These are phyloP conservation scores for Corythoichthys haematopterus DNA, from an alignment of 2,113 vertebrate genomes.

Conservation along the genomic window DNA sequence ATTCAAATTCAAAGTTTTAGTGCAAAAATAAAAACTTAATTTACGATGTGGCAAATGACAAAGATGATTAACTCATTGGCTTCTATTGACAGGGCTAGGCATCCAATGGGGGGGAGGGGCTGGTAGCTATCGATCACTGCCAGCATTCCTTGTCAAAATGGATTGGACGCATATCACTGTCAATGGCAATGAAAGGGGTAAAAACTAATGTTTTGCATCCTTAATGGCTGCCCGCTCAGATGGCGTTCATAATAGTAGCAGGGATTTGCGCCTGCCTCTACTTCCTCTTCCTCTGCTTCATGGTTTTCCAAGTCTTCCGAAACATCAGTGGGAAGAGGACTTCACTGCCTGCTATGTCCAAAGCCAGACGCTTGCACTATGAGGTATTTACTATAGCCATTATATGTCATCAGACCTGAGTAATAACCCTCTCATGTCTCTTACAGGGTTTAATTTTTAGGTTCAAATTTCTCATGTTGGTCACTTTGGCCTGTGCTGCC, in stretches of 20 bases:
- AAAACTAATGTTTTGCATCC: slow-evolving; percentile 17
- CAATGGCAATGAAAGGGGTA: no score
- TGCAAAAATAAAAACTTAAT: no score
- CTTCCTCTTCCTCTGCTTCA: slow-evolving; percentile 96
- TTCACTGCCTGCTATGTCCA: slow-evolving; percentile 91
- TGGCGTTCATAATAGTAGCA: slow-evolving; percentile 96
- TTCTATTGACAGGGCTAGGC: no score
- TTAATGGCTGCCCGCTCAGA: slow-evolving; percentile 72
- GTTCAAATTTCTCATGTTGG: slow-evolving; percentile 98
- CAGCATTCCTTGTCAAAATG: no score
- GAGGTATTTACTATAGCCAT: slow-evolving; percentile 69
- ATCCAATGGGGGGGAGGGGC: no score
- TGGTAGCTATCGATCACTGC: no score
- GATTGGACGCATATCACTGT: no score
- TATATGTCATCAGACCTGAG: not conserved
- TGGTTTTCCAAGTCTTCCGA: slow-evolving; percentile 97
- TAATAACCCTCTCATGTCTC: not conserved
- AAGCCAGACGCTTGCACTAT: slow-evolving; percentile 89
- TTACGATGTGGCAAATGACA: no score
- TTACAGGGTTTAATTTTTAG: slow-evolving; percentile 92
- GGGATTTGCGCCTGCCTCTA: slow-evolving; percentile 97
- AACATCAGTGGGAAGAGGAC: slow-evolving; percentile 94
- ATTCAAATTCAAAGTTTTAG: no score
- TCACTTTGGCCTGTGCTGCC: slow-evolving; percentile 92
- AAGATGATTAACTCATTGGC: no score